phyloP scores from a whole-genome alignment of 2,113 vertebrate species.

The Lepus europaeus region DNA sequence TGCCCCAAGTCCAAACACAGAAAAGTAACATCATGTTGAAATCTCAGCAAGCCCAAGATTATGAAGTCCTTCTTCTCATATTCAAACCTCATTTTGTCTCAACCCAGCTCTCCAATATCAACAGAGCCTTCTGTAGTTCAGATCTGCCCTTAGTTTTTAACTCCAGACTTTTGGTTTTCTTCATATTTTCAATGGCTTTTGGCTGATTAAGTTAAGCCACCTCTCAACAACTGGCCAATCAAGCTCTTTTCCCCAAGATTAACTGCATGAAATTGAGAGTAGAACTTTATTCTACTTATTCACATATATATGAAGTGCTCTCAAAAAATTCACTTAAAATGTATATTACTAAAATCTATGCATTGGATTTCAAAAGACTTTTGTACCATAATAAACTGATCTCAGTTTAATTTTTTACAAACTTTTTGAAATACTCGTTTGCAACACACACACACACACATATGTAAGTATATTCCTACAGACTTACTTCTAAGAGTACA shows the following conservation, averaged over 20 bases:
- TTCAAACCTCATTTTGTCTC: neutral
- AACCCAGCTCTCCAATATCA: neutral
- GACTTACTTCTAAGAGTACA: too few species aligned
- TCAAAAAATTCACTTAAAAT: too few species aligned
- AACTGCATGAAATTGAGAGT: too few species aligned
- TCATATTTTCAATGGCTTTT: neutral
- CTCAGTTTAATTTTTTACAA: too few species aligned
- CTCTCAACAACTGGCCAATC: accelerated
- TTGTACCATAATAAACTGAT: too few species aligned
- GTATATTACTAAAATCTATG: too few species aligned
- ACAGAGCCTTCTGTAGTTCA: neutral
- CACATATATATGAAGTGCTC: too few species aligned
- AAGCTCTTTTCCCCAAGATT: neutral
- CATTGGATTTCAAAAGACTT: too few species aligned
- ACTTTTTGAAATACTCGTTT: too few species aligned
- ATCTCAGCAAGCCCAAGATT: neutral
- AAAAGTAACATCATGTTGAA: neutral
- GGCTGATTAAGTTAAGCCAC: neutral
- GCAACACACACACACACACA: too few species aligned
- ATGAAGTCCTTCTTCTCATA: neutral
- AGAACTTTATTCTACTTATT: neutral
- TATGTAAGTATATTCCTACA: too few species aligned
- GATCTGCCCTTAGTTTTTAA: neutral
- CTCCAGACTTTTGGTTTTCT: neutral
- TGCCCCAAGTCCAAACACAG: neutral